A percentile compares a stretch with the other conserved stretches of the same genome.
These are phyloP conservation scores for Brachypteracias leptosomus DNA, from an alignment of 2,113 vertebrate species.

Conservation along the genomic window DNA sequence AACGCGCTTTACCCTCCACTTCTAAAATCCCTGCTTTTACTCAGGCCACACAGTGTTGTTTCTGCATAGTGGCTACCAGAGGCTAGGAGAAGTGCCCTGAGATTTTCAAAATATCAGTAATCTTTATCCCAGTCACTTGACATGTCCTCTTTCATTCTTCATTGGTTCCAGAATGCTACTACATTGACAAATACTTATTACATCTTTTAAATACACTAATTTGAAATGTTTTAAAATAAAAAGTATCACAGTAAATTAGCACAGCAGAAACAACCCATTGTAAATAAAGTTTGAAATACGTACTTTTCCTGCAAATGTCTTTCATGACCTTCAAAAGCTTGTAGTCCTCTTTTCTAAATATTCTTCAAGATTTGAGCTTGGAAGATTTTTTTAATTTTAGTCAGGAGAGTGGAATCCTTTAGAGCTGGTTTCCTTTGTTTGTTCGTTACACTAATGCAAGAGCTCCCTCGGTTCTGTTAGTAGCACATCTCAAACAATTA, in stretches of 20 bases:
- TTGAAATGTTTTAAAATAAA: background rate
- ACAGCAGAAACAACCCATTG: background rate
- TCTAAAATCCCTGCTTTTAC: background rate
- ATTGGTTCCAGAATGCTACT: background rate
- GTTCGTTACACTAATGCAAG: background rate
- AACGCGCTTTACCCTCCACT: no score
- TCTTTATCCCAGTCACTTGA: background rate
- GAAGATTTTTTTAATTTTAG: background rate
- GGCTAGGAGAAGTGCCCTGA: background rate
- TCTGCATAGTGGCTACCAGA: background rate
- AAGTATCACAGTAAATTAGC: background rate
- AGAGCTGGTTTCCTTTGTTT: background rate
- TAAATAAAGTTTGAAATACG: background rate
- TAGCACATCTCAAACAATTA: background rate
- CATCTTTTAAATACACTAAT: background rate
- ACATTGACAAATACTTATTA: background rate
- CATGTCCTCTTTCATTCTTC: background rate
- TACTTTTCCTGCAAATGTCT: background rate
- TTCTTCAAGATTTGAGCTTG: background rate
- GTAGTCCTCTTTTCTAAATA: background rate
- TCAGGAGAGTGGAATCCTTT: background rate
- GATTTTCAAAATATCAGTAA: background rate
- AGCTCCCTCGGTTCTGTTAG: background rate
- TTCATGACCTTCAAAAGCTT: background rate
- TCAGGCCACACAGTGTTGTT: background rate